phyloP scores from a whole-genome alignment of 1,140 invertebrate genomes.

The Vanessa atalanta region DNA sequence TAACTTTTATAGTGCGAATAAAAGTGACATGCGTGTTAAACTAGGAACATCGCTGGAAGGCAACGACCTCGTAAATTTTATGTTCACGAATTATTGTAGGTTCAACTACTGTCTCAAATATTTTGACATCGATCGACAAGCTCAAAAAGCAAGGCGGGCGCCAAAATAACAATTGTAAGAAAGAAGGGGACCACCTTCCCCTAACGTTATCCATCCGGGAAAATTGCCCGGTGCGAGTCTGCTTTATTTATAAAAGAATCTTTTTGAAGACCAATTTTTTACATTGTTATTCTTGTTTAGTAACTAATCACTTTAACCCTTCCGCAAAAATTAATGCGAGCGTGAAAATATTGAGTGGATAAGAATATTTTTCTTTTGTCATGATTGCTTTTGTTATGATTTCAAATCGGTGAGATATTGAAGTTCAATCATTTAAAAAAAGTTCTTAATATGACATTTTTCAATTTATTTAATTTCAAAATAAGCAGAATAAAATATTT shows the following conservation, averaged over 20 bases:
- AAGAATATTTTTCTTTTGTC: constrained; percentile 1
- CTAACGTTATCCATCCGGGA: constrained; percentile 55
- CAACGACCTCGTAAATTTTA: constrained; percentile 36
- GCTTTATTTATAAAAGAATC: constrained; percentile 55
- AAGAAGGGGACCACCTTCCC: constrained; percentile 56
- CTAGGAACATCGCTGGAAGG: constrained; percentile 20
- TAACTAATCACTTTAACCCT: constrained; percentile 53
- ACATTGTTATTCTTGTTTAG: constrained; percentile 46
- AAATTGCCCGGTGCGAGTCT: constrained; percentile 60
- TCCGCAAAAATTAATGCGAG: constrained; percentile 43
- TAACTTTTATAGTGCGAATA: constrained; percentile 42
- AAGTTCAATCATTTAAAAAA: background rate
- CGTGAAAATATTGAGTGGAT: constrained; percentile 34
- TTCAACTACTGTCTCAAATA: constrained; percentile 30
- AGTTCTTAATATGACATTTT: background rate
- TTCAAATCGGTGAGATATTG: background rate
- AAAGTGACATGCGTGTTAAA: constrained; percentile 38
- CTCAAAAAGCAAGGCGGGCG: constrained; percentile 38
- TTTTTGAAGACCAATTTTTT: constrained; percentile 28
- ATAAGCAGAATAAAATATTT: too few relatives aligned
- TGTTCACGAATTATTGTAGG: constrained; percentile 26
- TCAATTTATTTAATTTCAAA: too few relatives aligned
- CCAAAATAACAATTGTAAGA: constrained; percentile 65
- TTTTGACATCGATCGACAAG: constrained; percentile 49
- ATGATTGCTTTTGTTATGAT: constrained; percentile 12